Percentiles rank a stretch among this genome's conserved stretches.
Conservation (phyloP, 2,113 vertebrate species). For the Anguilla rostrata region DNA sequence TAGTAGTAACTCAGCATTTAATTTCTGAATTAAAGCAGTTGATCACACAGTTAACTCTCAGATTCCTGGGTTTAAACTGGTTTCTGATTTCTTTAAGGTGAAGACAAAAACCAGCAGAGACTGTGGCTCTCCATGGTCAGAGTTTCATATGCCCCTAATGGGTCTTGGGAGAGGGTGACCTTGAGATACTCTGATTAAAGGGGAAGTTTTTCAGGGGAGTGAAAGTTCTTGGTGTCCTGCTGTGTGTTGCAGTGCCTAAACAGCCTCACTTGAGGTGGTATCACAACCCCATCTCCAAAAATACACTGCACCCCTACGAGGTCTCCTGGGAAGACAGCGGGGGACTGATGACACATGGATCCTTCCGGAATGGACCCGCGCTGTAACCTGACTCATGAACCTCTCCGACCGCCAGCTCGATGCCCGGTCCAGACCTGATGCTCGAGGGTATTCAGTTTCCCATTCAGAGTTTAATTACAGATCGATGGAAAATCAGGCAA, state of each 20-base stretch:
- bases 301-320: too few species aligned
- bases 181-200: not conserved
- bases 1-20: too few species aligned
- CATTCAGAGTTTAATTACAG: not conserved
- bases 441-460: not conserved
- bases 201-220: not conserved
- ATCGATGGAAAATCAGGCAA: not conserved
- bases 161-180: not conserved
- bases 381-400: not conserved
- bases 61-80: too few species aligned
- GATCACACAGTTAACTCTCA: too few species aligned
- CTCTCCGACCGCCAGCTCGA: not conserved
- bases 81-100: too few species aligned
- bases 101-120: too few species aligned
- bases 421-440: not conserved
- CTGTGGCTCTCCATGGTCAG: too few species aligned
- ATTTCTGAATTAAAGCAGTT: too few species aligned
- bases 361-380: not conserved
- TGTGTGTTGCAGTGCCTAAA: not conserved
- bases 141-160: not conserved
- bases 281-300: too few species aligned
- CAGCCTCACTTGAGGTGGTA: too few species aligned
- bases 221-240: not conserved
- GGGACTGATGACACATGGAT: too few species aligned
- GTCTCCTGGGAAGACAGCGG: too few species aligned